Percentiles rank a stretch among this genome's conserved stretches.
Conservation (phyloP, 1,140 invertebrate species). For the Archegozetes longisetosus region DNA sequence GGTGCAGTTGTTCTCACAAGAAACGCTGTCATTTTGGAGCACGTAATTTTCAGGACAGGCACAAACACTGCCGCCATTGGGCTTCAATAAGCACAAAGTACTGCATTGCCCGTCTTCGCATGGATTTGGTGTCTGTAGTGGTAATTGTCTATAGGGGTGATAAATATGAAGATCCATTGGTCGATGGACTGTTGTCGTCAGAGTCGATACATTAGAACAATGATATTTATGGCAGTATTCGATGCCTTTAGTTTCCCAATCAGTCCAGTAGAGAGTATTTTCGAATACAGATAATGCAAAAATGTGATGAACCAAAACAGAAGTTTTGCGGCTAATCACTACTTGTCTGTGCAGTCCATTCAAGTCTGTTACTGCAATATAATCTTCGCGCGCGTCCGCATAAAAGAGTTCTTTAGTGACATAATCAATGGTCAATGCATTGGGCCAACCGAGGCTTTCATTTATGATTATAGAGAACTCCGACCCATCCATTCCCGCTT, state of each 20-base stretch:
- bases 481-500: slow-evolving; percentile 68
- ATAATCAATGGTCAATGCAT: slow-evolving; percentile 79
- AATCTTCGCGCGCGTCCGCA: slow-evolving; percentile 84
- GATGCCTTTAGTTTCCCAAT: slow-evolving; percentile 76
- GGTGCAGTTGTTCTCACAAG: slow-evolving; percentile 59
- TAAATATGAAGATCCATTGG: slow-evolving; percentile 73
- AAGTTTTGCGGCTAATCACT: slow-evolving; percentile 46
- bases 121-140: slow-evolving; percentile 26
- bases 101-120: slow-evolving; percentile 43
- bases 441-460: slow-evolving; percentile 77
- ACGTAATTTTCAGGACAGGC: slow-evolving; percentile 65
- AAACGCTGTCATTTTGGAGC: slow-evolving; percentile 42
- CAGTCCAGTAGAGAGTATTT: slow-evolving; percentile 87
- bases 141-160: slow-evolving; percentile 62
- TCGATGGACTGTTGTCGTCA: slow-evolving; percentile 44
- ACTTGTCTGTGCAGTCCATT: slow-evolving; percentile 64
- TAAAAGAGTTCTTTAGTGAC: slow-evolving; percentile 70
- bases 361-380: slow-evolving; percentile 77
- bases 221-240: slow-evolving; percentile 47
- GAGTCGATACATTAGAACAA: slow-evolving; percentile 37
- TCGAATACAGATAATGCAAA: slow-evolving; percentile 62
- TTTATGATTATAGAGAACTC: slow-evolving; percentile 51
- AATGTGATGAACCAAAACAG: slow-evolving; percentile 68
- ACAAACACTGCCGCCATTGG: slow-evolving; percentile 37
- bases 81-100: slow-evolving; percentile 56